These are phyloP conservation scores for Phoenicopterus ruber DNA, from an alignment of 2,113 vertebrate species.

Conservation along the genomic window DNA sequence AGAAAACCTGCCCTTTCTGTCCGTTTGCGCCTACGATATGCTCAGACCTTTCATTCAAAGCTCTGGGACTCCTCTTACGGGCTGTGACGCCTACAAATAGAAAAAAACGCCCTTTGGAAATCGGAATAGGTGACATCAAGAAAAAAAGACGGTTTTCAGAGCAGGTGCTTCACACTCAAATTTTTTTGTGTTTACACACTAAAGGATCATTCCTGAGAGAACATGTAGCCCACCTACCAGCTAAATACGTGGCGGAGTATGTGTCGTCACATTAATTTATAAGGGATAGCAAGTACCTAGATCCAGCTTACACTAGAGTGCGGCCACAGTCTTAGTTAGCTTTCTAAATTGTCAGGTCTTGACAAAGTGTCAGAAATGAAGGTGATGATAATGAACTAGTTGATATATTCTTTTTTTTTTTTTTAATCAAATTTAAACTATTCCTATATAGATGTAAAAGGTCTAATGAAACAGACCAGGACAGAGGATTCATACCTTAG, in stretches of 20 bases:
- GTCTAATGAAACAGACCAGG: neutral
- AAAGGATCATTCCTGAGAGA: neutral
- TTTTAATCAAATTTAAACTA: neutral
- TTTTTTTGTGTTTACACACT: neutral
- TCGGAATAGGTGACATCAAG: no score
- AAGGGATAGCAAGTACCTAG: neutral
- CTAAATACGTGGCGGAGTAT: neutral
- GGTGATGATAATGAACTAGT: neutral
- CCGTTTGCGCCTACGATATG: neutral
- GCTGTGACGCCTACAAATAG: neutral
- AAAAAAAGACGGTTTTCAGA: neutral
- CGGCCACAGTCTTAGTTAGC: accelerated
- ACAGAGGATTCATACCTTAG: neutral
- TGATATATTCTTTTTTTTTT: no score
- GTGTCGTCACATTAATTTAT: neutral
- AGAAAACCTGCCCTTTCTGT: neutral
- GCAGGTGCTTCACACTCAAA: neutral
- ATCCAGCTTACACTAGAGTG: neutral
- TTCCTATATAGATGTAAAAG: neutral
- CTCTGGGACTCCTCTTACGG: neutral
- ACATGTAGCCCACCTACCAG: neutral
- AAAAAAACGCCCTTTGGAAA: neutral
- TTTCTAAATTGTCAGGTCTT: neutral
- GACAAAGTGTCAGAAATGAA: neutral
- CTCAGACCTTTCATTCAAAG: neutral